Conservation (phyloP, 2,797 vertebrate genomes). For the Cyprinella venusta region DNA sequence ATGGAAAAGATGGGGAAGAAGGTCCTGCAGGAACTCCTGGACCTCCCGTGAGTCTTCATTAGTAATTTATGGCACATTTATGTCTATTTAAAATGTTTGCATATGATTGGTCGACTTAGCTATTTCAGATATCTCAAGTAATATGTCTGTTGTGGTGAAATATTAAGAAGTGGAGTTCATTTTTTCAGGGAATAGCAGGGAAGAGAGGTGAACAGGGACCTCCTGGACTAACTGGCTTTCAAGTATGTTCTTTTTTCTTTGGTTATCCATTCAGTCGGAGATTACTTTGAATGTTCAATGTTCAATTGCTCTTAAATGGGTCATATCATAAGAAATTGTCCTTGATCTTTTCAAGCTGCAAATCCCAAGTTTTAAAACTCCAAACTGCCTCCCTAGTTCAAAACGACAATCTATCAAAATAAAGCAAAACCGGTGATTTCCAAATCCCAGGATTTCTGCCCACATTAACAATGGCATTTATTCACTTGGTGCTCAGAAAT, state of each 20-base stretch:
- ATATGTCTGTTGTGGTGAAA: not conserved
- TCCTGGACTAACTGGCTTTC: conserved; percentile 92
- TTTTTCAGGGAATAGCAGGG: conserved; percentile 86
- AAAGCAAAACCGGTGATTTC: not conserved
- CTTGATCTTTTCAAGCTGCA: not conserved
- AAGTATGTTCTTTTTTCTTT: conserved; percentile 74
- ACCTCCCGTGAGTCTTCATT: conserved; percentile 83
- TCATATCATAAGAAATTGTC: not conserved
- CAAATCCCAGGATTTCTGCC: not conserved
- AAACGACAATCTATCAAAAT: not conserved
- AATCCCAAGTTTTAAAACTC: not conserved
- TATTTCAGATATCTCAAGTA: not conserved
- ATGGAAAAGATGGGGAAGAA: conserved; percentile 96
- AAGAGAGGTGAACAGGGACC: conserved; percentile 96
- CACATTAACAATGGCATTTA: not conserved
- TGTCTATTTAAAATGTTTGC: not conserved
- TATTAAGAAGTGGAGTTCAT: not conserved
- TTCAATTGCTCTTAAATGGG: not conserved
- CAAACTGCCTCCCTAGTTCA: not conserved
- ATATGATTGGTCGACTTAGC: not conserved
- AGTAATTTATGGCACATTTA: not conserved
- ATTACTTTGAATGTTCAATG: not conserved
- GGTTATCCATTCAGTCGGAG: not conserved
- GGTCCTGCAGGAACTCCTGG: conserved; percentile 90
- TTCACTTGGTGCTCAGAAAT: not conserved